Base-by-base conservation (phyloP, 2,113 vertebrate species). In the Gila orcuttii region DNA sequence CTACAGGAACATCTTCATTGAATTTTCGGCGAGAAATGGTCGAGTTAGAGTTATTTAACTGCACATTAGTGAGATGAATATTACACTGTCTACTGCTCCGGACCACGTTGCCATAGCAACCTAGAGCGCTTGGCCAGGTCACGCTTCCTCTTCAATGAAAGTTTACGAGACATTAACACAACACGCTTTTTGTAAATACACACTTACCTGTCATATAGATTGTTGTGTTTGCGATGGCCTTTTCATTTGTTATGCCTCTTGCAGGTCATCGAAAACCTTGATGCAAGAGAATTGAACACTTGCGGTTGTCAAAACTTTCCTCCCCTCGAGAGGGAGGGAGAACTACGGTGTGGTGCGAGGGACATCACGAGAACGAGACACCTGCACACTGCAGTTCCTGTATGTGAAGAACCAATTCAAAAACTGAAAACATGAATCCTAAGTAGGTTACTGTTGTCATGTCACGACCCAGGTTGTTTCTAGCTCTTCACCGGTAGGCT, bases 51-150 rank as follows among this genome's bases (percentile, higher is more conserved):
- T 84, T 84, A 47, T 76, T 76, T 42, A 62, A 28, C 7, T 57
- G 21, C 23, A 52, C 39, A 55, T 82, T 64, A 66, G 12, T 25
- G 13, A 60, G 31, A 52, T 47, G 28, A 64, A 52, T 45, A 52
- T 64, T 50, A 25, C 60, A 83, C 57, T 8, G 55, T 21, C 55
- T 57, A 28, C 66, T 13, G 50, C 80, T 31, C 45, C 5, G 83
- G 83, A 57, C 73, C 64, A 4, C 81, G 93, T 95, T 91, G 91
- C 81, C 90, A 94, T 93, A 90, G 88, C 87, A 94, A 95, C 94
- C 31, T n/a, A 47, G 15, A 83, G 59, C 82, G 59, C 12, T 79
- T 74, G 47, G 80, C 17, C 39, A 57, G 47, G 57, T 47, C 52
- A 76, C 25, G 62, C 57, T 60, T 78, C 52, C 81, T 77, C 33